Percentiles rank a stretch among this genome's conserved stretches.
Conservation (phyloP, 2,888 invertebrate genomes). For the Cephonodes hylas region DNA sequence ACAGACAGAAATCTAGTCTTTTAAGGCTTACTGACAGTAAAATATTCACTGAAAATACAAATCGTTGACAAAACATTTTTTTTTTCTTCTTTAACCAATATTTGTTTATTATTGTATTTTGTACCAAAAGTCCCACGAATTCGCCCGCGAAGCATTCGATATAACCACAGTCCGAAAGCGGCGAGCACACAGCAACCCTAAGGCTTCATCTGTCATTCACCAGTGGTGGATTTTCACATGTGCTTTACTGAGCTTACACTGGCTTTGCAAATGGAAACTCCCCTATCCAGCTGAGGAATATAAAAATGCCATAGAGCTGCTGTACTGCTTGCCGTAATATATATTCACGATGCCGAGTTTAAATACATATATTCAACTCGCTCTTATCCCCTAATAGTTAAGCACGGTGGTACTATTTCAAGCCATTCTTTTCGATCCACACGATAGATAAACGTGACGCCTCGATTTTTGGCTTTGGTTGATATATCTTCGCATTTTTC, state of each 20-base stretch:
- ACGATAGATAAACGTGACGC: neutral
- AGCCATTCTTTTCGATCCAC: constrained; percentile 11
- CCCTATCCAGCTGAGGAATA: too few species aligned
- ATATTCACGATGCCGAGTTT: neutral
- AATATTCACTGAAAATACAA: too few species aligned
- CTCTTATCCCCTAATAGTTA: constrained; percentile 13
- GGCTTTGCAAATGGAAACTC: too few species aligned
- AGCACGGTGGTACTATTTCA: constrained; percentile 15
- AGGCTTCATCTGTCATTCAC: too few species aligned
- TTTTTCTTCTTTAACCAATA: too few species aligned
- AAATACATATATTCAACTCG: constrained; percentile 1
- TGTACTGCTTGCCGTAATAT: neutral
- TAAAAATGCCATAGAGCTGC: neutral
- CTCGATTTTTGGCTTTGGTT: neutral
- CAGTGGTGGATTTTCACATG: too few species aligned
- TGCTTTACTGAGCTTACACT: neutral
- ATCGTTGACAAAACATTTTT: too few species aligned
- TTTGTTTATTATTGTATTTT: too few species aligned
- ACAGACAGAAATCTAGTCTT: too few species aligned
- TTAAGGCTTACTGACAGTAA: too few species aligned
- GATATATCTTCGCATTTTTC: neutral
- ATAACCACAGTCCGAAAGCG: neutral
- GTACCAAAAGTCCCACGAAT: neutral
- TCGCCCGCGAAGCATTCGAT: neutral
- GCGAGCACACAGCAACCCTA: neutral